Evolutionary conservation across 2,797 vertebrate species (phyloP).

Genomic region (Sciurus carolinensis): DNA sequence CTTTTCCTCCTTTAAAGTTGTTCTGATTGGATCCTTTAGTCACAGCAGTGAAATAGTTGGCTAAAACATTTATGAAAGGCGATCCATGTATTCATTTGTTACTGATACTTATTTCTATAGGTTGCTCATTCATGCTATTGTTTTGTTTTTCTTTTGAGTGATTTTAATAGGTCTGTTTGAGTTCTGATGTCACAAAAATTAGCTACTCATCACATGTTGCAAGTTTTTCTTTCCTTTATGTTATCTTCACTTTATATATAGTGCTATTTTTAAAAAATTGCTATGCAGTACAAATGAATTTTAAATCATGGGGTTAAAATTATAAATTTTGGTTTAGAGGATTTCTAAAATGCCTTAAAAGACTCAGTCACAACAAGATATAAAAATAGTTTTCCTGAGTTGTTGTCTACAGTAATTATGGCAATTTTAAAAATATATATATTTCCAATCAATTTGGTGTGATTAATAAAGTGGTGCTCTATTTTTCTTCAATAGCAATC

Average conservation of each 20-base stretch:
- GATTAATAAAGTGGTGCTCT: neutral
- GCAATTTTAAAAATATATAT: neutral
- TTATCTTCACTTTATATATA: neutral
- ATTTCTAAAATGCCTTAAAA: neutral
- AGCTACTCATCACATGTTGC: neutral
- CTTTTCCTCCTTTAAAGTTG: too few relatives aligned
- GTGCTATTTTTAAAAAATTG: neutral
- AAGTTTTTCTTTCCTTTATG: constrained; percentile 20
- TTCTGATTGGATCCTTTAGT: too few relatives aligned
- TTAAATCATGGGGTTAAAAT: neutral
- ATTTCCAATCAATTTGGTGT: neutral
- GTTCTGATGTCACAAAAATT: constrained; percentile 5
- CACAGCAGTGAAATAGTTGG: too few relatives aligned
- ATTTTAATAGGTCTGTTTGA: neutral
- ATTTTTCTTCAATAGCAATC: neutral
- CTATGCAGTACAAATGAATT: neutral
- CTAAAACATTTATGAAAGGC: neutral
- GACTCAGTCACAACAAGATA: neutral
- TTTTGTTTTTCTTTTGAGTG: neutral
- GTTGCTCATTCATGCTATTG: neutral
- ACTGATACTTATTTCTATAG: neutral
- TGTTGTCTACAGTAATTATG: neutral
- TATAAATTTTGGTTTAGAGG: neutral
- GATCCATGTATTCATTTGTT: neutral
- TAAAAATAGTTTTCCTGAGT: neutral